Evolutionary conservation across 2,797 vertebrate genomes (phyloP).

Genomic region (Linurgus olivaceus): DNA sequence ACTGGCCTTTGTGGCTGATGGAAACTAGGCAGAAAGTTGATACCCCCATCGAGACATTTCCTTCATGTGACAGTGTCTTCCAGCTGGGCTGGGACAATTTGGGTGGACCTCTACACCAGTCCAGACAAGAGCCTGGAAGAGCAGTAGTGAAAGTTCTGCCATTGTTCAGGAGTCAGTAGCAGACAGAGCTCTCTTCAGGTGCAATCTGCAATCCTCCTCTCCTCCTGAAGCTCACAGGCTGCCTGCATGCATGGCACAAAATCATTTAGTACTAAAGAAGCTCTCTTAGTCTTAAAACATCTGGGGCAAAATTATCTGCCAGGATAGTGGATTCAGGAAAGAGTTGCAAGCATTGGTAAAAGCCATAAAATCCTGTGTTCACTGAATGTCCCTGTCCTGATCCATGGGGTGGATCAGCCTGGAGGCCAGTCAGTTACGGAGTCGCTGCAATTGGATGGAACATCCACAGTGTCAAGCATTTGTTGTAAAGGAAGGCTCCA

Average conservation of each 20-base stretch:
- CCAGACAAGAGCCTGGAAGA: neutral
- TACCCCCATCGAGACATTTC: neutral
- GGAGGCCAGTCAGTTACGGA: neutral
- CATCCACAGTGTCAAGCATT: accelerated
- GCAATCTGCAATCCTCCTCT: neutral
- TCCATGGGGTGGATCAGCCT: neutral
- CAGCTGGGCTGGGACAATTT: neutral
- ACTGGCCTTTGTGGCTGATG: neutral
- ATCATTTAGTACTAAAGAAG: neutral
- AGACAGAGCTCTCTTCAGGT: neutral
- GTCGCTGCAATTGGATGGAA: neutral
- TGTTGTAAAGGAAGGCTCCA: neutral
- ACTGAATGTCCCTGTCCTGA: neutral
- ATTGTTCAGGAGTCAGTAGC: neutral
- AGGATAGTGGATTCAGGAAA: neutral
- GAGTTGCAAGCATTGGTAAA: accelerated
- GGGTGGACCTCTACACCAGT: neutral
- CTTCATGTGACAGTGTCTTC: neutral
- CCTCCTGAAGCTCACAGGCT: neutral
- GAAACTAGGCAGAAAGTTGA: neutral
- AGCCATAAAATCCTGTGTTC: neutral
- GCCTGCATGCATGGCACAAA: neutral
- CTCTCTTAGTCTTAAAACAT: neutral
- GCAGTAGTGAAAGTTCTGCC: neutral
- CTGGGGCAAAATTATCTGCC: neutral